A percentile compares a stretch with the other conserved stretches of the same genome.
phyloP scores from a whole-genome alignment of 92 coral and sea anemone species.

The Plumapathes pennacea region DNA sequence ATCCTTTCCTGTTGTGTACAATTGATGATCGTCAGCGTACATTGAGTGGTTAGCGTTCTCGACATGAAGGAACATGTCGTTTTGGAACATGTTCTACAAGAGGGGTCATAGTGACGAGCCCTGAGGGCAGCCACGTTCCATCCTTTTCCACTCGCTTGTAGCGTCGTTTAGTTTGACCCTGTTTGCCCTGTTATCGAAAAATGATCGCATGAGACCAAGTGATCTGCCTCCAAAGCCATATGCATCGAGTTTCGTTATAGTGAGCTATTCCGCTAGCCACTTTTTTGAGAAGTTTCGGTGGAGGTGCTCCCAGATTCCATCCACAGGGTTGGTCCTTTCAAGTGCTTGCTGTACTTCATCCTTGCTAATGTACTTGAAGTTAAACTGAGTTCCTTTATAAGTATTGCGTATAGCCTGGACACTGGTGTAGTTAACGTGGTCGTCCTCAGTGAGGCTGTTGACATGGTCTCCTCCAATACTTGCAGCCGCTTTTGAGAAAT shows the following conservation, averaged over 20 bases:
- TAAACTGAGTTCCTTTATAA: too few species aligned
- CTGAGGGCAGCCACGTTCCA: constrained; percentile 36
- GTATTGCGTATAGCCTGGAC: too few species aligned
- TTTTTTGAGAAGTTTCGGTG: too few species aligned
- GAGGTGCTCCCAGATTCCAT: too few species aligned
- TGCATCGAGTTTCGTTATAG: constrained; percentile 29
- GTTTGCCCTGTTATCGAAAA: constrained; percentile 16
- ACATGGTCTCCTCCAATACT: too few species aligned
- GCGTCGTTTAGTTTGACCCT: constrained; percentile 21
- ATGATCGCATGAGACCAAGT: constrained; percentile 27
- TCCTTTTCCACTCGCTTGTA: constrained; percentile 24
- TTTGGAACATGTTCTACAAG: constrained; percentile 17
- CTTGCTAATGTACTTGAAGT: too few species aligned
- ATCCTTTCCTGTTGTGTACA: background rate
- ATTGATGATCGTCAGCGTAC: background rate
- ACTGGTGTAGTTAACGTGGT: too few species aligned
- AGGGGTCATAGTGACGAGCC: constrained; percentile 11
- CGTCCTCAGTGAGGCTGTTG: too few species aligned
- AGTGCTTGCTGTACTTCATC: too few species aligned
- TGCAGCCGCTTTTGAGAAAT: too few species aligned
- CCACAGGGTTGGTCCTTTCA: too few species aligned
- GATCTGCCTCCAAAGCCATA: constrained; percentile 22
- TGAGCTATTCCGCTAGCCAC: too few species aligned
- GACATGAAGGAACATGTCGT: constrained; percentile 2
- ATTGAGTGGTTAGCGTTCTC: background rate